Evolutionary conservation across 2,113 vertebrate species (phyloP), one percentile per base, ranked within the genome.

Genomic region (Pedionomus torquatus): DNA sequence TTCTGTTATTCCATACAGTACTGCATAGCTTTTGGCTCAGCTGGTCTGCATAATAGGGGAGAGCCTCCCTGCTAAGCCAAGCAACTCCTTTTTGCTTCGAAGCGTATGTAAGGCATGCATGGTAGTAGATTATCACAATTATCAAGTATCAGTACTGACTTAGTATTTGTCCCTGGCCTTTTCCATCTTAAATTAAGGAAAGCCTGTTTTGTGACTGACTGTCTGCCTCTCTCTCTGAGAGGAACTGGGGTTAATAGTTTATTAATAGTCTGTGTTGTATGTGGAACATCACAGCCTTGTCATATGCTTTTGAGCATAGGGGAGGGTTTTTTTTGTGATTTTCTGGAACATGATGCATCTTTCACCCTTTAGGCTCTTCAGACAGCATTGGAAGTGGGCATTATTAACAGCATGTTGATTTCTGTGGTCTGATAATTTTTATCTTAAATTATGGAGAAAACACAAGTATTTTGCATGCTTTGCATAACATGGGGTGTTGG

Each of bases 61-160:
- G 79, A 94, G 86, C 90, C 96, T 94, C 89, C 68, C 65, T 97
- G 97, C 97, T 97, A 97, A 98, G 95, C 89, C 93, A 95, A 92
- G 87, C 92, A 97, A 74, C 97, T 94, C 96, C 83, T 96, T 94
- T 95, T 93, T 97, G 95, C 93, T 95, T 94, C 52, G 43, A 91
- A 89, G 95, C 92, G 93, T 95, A 97, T 35, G 93, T 87, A 43
- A 96, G 83, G 96, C 93, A 98, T 89, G 93, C 90, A 39, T 96
- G 95, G 72, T 64, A 94, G 94, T 92, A 98, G 97, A 98, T 97
- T 97, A 97, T 97, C 97, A 95, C 97, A 97, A 97, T 97, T 97
- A 96, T 98, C 94, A 95, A 97, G 96, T 98, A 97, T 98, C 96
- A 96, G 96, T 94, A 90, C 93, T 87, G 97, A 97, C 95, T 96